Evolutionary conservation across 1,140 invertebrate species (phyloP), one percentile per base, ranked within the genome.

Genomic region (Ylistrum balloti): DNA sequence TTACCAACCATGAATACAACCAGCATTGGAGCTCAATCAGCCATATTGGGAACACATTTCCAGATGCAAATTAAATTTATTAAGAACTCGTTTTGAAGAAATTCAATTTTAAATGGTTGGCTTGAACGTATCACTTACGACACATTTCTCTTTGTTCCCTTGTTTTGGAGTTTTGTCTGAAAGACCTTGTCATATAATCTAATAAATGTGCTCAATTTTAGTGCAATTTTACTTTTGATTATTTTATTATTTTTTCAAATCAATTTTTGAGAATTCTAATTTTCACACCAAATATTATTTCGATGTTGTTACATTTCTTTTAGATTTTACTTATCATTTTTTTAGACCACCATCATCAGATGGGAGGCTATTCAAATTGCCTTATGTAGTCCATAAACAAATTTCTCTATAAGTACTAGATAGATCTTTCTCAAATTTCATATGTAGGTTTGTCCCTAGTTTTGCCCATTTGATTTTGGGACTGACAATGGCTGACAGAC

Each of bases 241-340:
- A 74, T 74, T 74, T 11, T 74, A 74, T 74, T 74, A 74, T 74
- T 74, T 38, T 38, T 74, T 74, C 3, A 74, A 28, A 74, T 74
- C n/a, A 5, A 5, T 74, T 74, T 74, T 17, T 28, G 5, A 74
- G 22, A 28, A 3, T 17, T 28, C 5, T 74, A 7, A n/a, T n/a
- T 74, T 74, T 74, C 56, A 74, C 56, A 74, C 56, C 22, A 74
- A 28, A 74, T 74, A 74, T 74, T 74, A 74, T 28, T 74, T 74
- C 11, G 5, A 74, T 28, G 17, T 74, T n/a, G 22, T 74, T n/a
- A 74, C 1, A 22, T 11, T 74, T 48, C 5, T n/a, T 74, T 22
- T 28, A 2, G 17, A 5, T 74, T 74, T 28, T 17, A 3, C 41
- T 45, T n/a, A n/a, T n/a, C n/a, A n/a, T n/a, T n/a, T n/a, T n/a